Conservation (phyloP, 2,888 invertebrate genomes). For the Melanostoma scalare region DNA sequence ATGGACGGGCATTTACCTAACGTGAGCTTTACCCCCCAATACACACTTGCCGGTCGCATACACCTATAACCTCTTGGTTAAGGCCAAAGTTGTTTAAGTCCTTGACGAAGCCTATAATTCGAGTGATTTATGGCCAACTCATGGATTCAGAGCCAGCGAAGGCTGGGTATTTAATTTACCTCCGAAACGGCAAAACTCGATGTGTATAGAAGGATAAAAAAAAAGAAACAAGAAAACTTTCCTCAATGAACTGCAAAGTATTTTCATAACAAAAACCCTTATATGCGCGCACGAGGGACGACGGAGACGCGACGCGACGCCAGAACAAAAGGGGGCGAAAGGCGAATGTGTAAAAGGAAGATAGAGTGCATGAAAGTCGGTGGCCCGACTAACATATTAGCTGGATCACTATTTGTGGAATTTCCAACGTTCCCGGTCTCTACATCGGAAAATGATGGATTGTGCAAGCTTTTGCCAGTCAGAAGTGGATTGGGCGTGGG, state of each 20-base stretch:
- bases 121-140: constrained; percentile 67
- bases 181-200: neutral
- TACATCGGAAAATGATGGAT: constrained; percentile 59
- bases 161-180: constrained; percentile 57
- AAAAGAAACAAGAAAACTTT: constrained; percentile 34
- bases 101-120: constrained; percentile 72
- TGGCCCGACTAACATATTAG: constrained; percentile 66
- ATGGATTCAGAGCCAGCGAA: neutral
- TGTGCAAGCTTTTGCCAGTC: constrained; percentile 38
- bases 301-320: neutral
- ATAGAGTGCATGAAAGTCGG: constrained; percentile 39
- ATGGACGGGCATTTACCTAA: constrained; percentile 59
- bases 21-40: neutral
- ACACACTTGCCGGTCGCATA: constrained; percentile 19
- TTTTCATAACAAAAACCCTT: constrained; percentile 52
- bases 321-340: neutral
- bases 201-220: neutral
- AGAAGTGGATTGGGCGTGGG: constrained; percentile 4
- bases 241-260: constrained; percentile 52
- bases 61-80: constrained; percentile 19
- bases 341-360: neutral
- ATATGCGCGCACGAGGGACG: neutral
- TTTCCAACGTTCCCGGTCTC: constrained; percentile 17
- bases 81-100: constrained; percentile 59
- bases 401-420: constrained; percentile 67